Conservation (phyloP, 1,140 invertebrate species). For the Archegozetes longisetosus region DNA sequence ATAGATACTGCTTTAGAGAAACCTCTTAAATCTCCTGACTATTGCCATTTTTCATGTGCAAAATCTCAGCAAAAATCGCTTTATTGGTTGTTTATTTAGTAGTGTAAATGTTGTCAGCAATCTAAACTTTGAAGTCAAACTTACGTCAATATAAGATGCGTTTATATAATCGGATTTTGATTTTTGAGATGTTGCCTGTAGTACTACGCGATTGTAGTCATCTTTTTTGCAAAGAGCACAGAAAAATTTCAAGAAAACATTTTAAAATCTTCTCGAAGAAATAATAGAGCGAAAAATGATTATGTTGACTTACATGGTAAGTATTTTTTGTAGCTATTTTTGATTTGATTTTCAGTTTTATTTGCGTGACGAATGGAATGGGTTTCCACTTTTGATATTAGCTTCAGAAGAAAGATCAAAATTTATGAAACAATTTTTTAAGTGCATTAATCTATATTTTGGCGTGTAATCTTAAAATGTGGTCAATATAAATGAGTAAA, state of each 20-base stretch:
- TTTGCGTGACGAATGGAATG: not conserved
- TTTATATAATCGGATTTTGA: constrained; percentile 86
- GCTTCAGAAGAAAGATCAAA: too few relatives aligned
- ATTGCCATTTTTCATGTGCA: too few relatives aligned
- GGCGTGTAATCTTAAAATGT: too few relatives aligned
- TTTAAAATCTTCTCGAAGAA: constrained; percentile 2
- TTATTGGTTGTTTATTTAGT: not conserved
- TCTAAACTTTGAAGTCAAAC: constrained; percentile 31
- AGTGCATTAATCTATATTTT: too few relatives aligned
- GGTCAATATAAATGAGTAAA: too few relatives aligned
- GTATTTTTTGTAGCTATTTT: not conserved
- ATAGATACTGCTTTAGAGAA: too few relatives aligned
- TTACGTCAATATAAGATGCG: constrained; percentile 89
- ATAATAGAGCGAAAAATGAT: too few relatives aligned
- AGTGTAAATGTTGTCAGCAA: not conserved
- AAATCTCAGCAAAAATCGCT: too few relatives aligned
- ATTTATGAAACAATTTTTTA: too few relatives aligned
- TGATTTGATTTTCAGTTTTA: not conserved
- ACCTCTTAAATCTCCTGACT: too few relatives aligned
- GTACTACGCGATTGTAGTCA: constrained; percentile 87
- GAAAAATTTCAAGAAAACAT: not conserved
- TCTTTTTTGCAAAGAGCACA: constrained; percentile 1
- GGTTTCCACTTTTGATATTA: not conserved
- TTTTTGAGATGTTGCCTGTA: constrained; percentile 29
- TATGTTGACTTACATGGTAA: not conserved